phyloP scores from a whole-genome alignment of 2,113 vertebrate species.

The Cyanistes caeruleus region DNA sequence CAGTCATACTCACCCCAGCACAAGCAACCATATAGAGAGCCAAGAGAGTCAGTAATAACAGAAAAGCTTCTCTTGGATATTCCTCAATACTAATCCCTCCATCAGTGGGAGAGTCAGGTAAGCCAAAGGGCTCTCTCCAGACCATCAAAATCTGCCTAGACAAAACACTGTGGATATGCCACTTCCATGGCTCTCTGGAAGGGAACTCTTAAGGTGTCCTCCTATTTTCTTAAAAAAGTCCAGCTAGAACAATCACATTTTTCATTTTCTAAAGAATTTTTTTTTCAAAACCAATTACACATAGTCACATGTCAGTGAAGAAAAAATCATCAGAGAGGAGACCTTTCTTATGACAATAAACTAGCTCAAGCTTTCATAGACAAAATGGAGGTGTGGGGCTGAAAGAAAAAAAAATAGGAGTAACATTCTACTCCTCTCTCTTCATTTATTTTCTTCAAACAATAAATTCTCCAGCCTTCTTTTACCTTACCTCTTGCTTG shows the following conservation, averaged over 20 bases:
- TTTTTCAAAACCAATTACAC: neutral
- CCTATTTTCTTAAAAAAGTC: neutral
- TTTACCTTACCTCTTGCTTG: neutral
- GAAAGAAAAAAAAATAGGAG: rapidly evolving
- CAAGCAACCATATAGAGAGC: neutral
- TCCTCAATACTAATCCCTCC: neutral
- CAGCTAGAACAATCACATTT: neutral
- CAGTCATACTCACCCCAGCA: neutral
- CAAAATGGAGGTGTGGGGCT: rapidly evolving
- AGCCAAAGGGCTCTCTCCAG: neutral
- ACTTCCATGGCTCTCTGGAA: neutral
- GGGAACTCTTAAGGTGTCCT: neutral
- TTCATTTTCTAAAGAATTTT: neutral
- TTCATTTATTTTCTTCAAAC: neutral
- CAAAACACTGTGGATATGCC: neutral
- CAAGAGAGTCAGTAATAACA: neutral
- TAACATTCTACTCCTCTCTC: neutral
- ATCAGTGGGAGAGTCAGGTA: neutral
- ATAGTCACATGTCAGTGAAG: neutral
- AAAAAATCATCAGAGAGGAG: neutral
- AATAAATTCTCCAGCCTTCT: neutral
- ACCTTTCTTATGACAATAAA: neutral
- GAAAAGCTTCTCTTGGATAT: neutral
- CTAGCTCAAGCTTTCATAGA: neutral
- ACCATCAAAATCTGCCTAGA: neutral